phyloP scores from a whole-genome alignment of 2,113 vertebrate species.

The Heterocephalus glaber region DNA sequence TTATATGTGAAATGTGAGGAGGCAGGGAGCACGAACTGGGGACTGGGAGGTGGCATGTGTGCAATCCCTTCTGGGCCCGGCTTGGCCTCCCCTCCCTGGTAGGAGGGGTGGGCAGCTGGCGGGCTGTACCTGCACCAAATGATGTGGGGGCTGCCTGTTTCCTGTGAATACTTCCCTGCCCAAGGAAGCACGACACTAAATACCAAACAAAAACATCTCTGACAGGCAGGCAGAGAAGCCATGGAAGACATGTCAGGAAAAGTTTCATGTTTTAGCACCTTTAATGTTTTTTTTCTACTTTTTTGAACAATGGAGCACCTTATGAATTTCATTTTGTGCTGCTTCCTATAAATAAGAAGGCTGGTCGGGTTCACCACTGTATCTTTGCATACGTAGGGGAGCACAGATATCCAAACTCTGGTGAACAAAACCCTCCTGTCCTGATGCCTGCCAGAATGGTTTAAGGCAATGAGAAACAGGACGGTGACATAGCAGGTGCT shows the following conservation, averaged over 20 bases:
- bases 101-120: neutral
- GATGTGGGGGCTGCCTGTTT: too few species aligned
- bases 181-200: neutral
- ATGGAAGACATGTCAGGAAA: neutral
- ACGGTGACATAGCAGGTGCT: accelerated
- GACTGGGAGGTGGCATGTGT: neutral
- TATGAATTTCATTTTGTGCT: neutral
- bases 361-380: neutral
- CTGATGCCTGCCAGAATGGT: too few species aligned
- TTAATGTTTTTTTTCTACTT: neutral
- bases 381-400: neutral
- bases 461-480: neutral
- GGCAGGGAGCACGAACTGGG: accelerated
- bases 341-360: neutral
- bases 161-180: neutral
- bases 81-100: neutral
- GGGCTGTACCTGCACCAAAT: accelerated
- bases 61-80: accelerated
- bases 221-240: neutral
- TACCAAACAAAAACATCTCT: neutral
- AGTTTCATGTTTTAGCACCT: neutral
- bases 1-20: neutral
- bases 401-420: neutral
- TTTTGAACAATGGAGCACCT: accelerated
- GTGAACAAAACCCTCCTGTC: neutral